These are phyloP conservation scores for Petrocephalus microphthalmus DNA, from an alignment of 2,113 vertebrate genomes.

Conservation along the genomic window DNA sequence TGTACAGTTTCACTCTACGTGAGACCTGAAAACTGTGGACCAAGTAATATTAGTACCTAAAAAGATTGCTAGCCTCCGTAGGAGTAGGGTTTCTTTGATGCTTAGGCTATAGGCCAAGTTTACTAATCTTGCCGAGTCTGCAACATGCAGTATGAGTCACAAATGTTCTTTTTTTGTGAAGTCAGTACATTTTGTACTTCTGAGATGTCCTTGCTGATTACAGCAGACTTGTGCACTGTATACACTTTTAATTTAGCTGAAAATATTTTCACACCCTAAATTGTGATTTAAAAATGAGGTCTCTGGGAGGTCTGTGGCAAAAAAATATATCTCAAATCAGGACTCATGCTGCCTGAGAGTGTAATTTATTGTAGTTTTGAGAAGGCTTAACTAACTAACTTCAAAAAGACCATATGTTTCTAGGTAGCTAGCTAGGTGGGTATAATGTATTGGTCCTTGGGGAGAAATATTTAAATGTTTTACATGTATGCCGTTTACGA, in stretches of 20 bases:
- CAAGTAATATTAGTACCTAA: constrained; percentile 36
- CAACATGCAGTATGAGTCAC: constrained; percentile 48
- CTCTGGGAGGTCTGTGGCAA: background rate
- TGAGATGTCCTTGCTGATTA: constrained; percentile 35
- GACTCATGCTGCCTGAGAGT: background rate
- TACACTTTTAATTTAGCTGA: constrained; percentile 9
- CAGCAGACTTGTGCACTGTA: background rate
- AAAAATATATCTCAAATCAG: background rate
- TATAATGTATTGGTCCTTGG: background rate
- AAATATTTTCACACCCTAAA: background rate
- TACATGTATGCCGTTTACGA: background rate
- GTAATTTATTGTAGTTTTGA: background rate
- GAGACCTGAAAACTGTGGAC: constrained; percentile 25
- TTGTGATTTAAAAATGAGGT: background rate
- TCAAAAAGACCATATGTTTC: background rate
- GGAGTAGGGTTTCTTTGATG: constrained; percentile 39
- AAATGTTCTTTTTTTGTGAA: constrained; percentile 49
- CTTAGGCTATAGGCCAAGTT: constrained; percentile 22
- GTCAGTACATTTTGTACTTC: constrained; percentile 35
- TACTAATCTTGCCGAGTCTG: constrained; percentile 31
- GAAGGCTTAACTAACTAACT: background rate
- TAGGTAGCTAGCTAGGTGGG: background rate
- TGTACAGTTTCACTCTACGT: constrained; percentile 20
- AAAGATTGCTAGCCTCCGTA: constrained; percentile 49
- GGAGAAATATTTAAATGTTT: background rate